These are phyloP conservation scores for Sebastolobus alascanus DNA, from an alignment of 2,797 vertebrate genomes.

Conservation along the genomic window DNA sequence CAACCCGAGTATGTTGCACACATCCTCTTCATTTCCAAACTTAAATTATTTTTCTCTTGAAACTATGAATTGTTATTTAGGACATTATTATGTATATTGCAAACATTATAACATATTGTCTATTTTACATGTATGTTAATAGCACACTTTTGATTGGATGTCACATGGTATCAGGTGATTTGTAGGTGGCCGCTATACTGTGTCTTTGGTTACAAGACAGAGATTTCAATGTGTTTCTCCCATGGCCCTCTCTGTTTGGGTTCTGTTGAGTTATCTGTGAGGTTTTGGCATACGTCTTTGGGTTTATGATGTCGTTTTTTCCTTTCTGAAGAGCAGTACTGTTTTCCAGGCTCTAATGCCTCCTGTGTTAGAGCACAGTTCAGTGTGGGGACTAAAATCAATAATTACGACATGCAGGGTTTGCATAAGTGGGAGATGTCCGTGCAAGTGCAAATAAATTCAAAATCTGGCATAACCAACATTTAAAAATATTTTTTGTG, in stretches of 20 bases:
- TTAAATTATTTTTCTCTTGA: neutral
- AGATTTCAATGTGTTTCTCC: neutral
- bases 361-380: no score
- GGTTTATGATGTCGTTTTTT: no score
- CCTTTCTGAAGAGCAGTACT: no score
- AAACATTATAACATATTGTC: fast-evolving
- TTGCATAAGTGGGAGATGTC: no score
- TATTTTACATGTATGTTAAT: neutral
- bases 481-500: neutral
- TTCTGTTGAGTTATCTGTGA: neutral
- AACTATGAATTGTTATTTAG: neutral
- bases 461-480: neutral
- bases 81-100: neutral
- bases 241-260: no score
- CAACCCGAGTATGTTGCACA: fast-evolving
- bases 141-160: neutral
- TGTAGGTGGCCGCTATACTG: neutral
- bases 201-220: neutral
- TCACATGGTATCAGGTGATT: neutral
- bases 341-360: no score
- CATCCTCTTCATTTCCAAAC: neutral
- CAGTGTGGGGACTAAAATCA: no score
- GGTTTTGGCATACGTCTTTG: no score
- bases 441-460: neutral
- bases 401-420: no score